phyloP scores from a whole-genome alignment of 2,113 vertebrate genomes.

The Colistium nudipinnis region DNA sequence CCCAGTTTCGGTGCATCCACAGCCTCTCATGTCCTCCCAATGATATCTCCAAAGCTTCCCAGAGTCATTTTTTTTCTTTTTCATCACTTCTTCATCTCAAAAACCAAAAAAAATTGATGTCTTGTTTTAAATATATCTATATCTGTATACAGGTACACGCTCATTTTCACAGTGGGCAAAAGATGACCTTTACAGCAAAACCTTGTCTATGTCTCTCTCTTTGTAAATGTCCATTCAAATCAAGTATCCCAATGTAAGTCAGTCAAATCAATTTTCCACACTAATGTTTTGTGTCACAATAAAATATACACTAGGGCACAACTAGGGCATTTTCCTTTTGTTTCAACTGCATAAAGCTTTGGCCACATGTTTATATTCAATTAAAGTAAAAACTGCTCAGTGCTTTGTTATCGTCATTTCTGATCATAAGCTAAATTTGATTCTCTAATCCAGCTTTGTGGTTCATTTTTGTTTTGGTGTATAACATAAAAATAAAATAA shows the following conservation, averaged over 20 bases:
- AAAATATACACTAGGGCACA: constrained; percentile 83
- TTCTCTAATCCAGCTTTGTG: constrained; percentile 76
- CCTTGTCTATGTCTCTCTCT: constrained; percentile 77
- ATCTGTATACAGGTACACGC: constrained; percentile 86
- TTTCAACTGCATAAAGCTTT: constrained; percentile 92
- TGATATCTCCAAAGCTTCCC: constrained; percentile 87
- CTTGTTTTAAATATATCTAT: constrained; percentile 87
- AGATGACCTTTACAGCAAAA: constrained; percentile 85
- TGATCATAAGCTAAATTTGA: constrained; percentile 66
- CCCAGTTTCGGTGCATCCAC: constrained; percentile 81
- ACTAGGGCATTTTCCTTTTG: constrained; percentile 79
- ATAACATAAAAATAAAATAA: constrained; percentile 71
- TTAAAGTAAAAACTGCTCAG: constrained; percentile 88
- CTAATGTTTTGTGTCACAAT: constrained; percentile 78
- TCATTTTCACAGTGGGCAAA: constrained; percentile 97
- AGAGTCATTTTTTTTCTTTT: constrained; percentile 78
- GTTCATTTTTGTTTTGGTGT: constrained; percentile 83
- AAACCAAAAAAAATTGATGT: constrained; percentile 77
- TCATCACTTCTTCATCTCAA: constrained; percentile 81
- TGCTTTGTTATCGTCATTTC: constrained; percentile 77
- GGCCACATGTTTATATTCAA: constrained; percentile 93
- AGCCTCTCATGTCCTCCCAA: constrained; percentile 88
- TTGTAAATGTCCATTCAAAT: constrained; percentile 86
- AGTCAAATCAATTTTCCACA: constrained; percentile 76
- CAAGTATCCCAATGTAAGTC: constrained; percentile 86